phyloP scores from a whole-genome alignment of 2,797 vertebrate species.

The Psittacula echo region DNA sequence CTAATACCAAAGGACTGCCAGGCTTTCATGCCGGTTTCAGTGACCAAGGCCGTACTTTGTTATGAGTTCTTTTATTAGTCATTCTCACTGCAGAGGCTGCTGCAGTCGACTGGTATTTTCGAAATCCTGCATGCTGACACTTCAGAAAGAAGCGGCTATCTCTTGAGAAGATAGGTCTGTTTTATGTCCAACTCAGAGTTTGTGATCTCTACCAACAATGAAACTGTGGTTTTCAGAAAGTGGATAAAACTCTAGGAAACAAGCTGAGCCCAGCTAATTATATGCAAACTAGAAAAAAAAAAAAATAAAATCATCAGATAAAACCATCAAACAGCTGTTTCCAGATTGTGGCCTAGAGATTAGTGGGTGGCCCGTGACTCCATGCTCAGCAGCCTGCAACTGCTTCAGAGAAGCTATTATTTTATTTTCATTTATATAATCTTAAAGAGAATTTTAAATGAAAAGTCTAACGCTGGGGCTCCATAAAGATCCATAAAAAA shows the following conservation, averaged over 20 bases:
- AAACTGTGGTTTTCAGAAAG: constrained; percentile 1
- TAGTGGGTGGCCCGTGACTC: not conserved
- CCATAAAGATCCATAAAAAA: not conserved
- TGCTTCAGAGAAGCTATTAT: not conserved
- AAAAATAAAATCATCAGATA: not conserved
- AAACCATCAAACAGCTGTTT: not conserved
- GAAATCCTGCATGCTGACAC: not conserved
- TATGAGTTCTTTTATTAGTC: not conserved
- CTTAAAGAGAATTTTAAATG: not conserved
- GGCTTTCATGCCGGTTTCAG: not conserved
- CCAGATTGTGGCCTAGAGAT: not conserved
- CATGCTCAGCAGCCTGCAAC: not conserved
- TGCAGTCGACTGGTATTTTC: not conserved
- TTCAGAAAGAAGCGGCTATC: not conserved
- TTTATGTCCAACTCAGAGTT: not conserved
- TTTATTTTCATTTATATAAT: not conserved
- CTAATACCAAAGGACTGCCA: not conserved
- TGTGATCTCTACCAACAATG: constrained; percentile 2
- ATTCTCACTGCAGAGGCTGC: not conserved
- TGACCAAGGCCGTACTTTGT: not conserved
- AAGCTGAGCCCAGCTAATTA: not conserved
- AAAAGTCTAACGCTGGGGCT: not conserved
- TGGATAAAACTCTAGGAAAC: not conserved
- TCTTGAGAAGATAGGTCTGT: not conserved
- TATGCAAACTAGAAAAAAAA: not conserved